Percentiles rank a stretch among this genome's conserved stretches.
These are phyloP conservation scores for Clarias batrachus DNA, from an alignment of 2,113 vertebrate genomes.

Conservation along the genomic window DNA sequence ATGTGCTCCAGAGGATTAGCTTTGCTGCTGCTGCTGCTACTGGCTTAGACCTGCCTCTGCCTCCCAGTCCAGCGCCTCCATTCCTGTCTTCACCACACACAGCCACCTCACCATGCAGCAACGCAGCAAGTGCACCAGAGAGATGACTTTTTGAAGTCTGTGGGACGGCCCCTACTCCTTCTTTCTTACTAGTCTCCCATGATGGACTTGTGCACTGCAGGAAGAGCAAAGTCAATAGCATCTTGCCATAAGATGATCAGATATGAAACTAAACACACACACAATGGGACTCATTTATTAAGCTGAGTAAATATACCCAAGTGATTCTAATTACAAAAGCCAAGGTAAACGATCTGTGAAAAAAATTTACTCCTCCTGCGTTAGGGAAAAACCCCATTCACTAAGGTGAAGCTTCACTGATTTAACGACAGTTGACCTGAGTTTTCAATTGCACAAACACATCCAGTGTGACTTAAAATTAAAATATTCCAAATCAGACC, in stretches of 20 bases:
- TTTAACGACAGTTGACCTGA: background rate
- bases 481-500: background rate
- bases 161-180: constrained; percentile 11
- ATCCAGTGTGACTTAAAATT: background rate
- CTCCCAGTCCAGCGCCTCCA: constrained; percentile 51
- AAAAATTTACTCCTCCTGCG: background rate
- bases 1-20: constrained; percentile 73
- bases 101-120: constrained; percentile 17
- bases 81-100: constrained; percentile 41
- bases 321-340: background rate
- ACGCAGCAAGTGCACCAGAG: constrained; percentile 15
- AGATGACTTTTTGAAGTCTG: constrained; percentile 24
- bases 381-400: background rate
- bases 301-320: background rate
- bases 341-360: background rate
- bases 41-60: constrained; percentile 64
- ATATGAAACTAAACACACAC: constrained; percentile 22
- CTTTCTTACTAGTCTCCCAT: background rate
- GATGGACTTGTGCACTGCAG: background rate
- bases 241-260: constrained; percentile 7
- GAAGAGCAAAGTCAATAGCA: background rate
- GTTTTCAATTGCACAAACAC: background rate
- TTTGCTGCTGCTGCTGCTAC: constrained; percentile 62
- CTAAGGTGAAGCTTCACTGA: background rate
- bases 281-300: background rate